Percentiles rank a stretch among this genome's conserved stretches.
phyloP scores from a whole-genome alignment of 2,888 invertebrate genomes.

The Asteroscopus sphinx region DNA sequence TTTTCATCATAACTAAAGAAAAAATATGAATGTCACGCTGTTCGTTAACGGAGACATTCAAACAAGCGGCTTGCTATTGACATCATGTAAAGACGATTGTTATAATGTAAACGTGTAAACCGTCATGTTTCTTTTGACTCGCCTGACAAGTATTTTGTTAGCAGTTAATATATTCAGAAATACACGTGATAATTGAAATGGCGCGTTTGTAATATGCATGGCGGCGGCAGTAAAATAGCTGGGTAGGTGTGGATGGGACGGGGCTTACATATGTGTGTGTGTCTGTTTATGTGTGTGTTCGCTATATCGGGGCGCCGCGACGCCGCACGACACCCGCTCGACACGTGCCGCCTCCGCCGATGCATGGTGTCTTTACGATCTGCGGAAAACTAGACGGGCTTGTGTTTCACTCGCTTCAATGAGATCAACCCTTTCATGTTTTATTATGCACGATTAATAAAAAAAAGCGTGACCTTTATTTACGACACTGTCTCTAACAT shows the following conservation, averaged over 20 bases:
- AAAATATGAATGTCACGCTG: slow-evolving; percentile 5
- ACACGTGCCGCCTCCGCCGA: slow-evolving; percentile 48
- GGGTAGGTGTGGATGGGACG: slow-evolving; percentile 10
- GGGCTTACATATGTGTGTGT: slow-evolving; percentile 12
- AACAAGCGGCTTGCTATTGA: slow-evolving; percentile 30
- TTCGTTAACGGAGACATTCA: slow-evolving; percentile 7
- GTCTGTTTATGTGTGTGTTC: slow-evolving; percentile 22
- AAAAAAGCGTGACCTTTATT: slow-evolving; percentile 11
- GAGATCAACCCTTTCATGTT: slow-evolving; percentile 29
- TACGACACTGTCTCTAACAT: slow-evolving; percentile 18
- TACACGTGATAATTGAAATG: slow-evolving; percentile 53
- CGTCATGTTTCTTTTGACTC: slow-evolving; percentile 39
- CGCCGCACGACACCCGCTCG: slow-evolving; percentile 37
- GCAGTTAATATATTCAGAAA: slow-evolving; percentile 32
- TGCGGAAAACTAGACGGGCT: slow-evolving; percentile 27
- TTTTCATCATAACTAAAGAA: slow-evolving; percentile 1
- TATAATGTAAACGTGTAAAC: slow-evolving; percentile 32
- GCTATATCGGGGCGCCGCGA: slow-evolving; percentile 50
- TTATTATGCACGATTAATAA: background rate
- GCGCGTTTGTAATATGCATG: slow-evolving; percentile 42
- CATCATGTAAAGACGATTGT: slow-evolving; percentile 30
- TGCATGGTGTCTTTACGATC: slow-evolving; percentile 21
- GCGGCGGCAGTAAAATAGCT: slow-evolving; percentile 32
- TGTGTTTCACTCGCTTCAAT: slow-evolving; percentile 15
- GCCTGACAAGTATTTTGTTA: slow-evolving; percentile 41